Conservation (phyloP, 2,113 vertebrate species). For the Oophaga pumilio region DNA sequence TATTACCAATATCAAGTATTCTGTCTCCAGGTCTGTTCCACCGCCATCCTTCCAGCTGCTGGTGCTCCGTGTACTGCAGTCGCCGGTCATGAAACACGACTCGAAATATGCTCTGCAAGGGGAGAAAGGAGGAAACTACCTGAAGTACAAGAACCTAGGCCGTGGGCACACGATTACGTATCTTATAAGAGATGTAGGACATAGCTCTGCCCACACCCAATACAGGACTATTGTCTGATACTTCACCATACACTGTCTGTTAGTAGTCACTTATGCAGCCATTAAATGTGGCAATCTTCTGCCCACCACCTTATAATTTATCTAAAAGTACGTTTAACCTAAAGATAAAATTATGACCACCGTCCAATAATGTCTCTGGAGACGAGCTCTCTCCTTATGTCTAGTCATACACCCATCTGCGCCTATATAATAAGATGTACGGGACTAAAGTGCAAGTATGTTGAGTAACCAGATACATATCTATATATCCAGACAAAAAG, state of each 20-base stretch:
- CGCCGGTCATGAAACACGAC: conserved; percentile 96
- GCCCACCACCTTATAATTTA: not conserved
- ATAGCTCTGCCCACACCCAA: too few relatives aligned
- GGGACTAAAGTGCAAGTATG: too few relatives aligned
- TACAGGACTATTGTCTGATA: too few relatives aligned
- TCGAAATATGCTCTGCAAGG: conserved; percentile 88
- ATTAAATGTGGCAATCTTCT: not conserved
- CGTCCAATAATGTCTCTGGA: not conserved
- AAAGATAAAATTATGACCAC: not conserved
- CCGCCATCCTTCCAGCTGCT: conserved; percentile 96
- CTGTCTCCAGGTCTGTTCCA: conserved; percentile 96
- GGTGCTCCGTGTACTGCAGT: conserved; percentile 95
- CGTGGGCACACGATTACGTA: not conserved
- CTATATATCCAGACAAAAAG: too few relatives aligned
- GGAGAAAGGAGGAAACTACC: not conserved
- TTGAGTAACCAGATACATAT: too few relatives aligned
- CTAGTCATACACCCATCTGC: too few relatives aligned
- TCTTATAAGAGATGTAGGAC: too few relatives aligned
- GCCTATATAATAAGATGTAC: too few relatives aligned
- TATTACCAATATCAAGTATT: conserved; percentile 92
- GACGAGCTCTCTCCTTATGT: too few relatives aligned
- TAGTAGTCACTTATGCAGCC: not conserved
- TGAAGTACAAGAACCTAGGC: not conserved
- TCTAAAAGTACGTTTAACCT: not conserved
- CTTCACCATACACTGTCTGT: too few relatives aligned